Conservation (phyloP, 1,140 invertebrate genomes). For the Mactra quadrangularis region DNA sequence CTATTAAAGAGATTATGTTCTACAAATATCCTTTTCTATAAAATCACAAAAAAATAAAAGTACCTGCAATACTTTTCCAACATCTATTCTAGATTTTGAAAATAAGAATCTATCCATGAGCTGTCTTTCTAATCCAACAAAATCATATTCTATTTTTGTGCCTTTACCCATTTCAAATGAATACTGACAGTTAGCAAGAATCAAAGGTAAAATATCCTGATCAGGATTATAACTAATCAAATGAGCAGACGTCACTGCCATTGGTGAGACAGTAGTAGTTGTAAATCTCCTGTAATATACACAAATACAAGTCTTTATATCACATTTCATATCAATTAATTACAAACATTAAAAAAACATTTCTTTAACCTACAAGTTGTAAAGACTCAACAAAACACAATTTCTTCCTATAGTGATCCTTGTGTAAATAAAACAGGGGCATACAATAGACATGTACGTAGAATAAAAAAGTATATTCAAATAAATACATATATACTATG, state of each 20-base stretch:
- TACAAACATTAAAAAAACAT: too few species aligned
- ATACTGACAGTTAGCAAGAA: slow-evolving; percentile 75
- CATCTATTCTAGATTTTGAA: slow-evolving; percentile 66
- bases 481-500: background rate
- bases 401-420: too few species aligned
- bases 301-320: too few species aligned
- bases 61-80: slow-evolving; percentile 23
- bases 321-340: too few species aligned
- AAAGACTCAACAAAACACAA: background rate
- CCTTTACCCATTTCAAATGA: slow-evolving; percentile 71
- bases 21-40: background rate
- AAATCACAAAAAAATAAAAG: background rate
- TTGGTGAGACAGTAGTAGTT: slow-evolving; percentile 39
- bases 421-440: background rate
- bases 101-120: slow-evolving; percentile 68
- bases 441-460: background rate
- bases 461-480: too few species aligned
- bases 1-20: background rate
- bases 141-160: slow-evolving; percentile 73
- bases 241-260: slow-evolving; percentile 60
- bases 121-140: slow-evolving; percentile 69
- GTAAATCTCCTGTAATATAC: slow-evolving; percentile 8
- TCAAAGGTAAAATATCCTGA: slow-evolving; percentile 71
- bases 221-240: slow-evolving; percentile 71
- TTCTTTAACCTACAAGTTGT: too few species aligned